These are phyloP conservation scores for Eubasilissa regina DNA, from an alignment of 1,140 invertebrate genomes.

Conservation along the genomic window DNA sequence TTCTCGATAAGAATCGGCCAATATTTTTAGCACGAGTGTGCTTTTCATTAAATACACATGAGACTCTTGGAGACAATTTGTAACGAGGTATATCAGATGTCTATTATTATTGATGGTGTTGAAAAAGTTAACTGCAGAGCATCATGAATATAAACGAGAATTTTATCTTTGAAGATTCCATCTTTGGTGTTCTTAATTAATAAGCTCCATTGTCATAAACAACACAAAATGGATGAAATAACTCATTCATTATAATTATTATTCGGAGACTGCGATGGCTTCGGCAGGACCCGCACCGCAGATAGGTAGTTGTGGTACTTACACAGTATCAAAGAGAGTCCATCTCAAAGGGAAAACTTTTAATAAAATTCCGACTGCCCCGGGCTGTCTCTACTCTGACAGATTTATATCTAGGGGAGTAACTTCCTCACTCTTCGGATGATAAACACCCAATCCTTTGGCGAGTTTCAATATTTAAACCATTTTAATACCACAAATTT, in stretches of 20 bases:
- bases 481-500: background rate
- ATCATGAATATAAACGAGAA: conserved; percentile 40
- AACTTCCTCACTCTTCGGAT: conserved; percentile 26
- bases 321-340: conserved; percentile 53
- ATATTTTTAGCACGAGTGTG: too few species aligned
- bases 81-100: too few species aligned
- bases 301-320: conserved; percentile 13
- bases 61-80: too few species aligned
- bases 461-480: background rate
- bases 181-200: conserved; percentile 34
- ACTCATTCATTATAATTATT: conserved; percentile 50
- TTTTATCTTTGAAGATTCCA: conserved; percentile 17
- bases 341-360: conserved; percentile 57
- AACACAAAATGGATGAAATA: conserved; percentile 42
- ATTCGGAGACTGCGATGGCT: conserved; percentile 16
- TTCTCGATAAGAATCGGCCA: too few species aligned
- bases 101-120: too few species aligned
- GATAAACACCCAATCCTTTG: conserved; percentile 41
- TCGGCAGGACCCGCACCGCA: conserved; percentile 38
- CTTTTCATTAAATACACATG: too few species aligned
- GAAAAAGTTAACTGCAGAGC: background rate
- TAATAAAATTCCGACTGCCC: conserved; percentile 57
- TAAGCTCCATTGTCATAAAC: conserved; percentile 48
- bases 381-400: conserved; percentile 55
- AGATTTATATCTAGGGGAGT: conserved; percentile 54